Conservation (phyloP, 2,797 vertebrate species). For the Acanthurus leucopareius region DNA sequence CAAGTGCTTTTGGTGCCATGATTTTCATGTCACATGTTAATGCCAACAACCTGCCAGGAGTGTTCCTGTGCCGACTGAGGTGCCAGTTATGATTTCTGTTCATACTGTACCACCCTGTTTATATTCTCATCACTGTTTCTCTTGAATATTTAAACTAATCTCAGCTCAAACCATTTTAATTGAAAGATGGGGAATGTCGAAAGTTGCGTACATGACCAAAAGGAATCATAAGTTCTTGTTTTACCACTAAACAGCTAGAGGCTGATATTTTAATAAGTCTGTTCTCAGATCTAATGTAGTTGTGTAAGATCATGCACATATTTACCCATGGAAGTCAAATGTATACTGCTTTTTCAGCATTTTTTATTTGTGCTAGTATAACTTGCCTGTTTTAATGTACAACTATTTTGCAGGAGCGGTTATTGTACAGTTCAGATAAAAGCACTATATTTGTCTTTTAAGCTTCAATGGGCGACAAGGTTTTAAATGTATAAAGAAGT, state of each 20-base stretch:
- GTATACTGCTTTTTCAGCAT: conserved; percentile 75
- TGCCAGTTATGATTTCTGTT: conserved; percentile 42
- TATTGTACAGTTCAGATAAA: conserved; percentile 86
- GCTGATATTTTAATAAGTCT: conserved; percentile 35
- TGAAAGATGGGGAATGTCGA: conserved; percentile 40
- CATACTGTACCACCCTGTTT: conserved; percentile 9
- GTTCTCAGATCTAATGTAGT: conserved; percentile 65
- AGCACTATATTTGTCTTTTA: conserved; percentile 88
- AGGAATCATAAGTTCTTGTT: conserved; percentile 46
- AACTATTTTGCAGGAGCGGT: conserved; percentile 75
- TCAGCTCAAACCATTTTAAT: conserved; percentile 54
- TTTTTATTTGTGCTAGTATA: conserved; percentile 82
- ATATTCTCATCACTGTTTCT: conserved; percentile 2
- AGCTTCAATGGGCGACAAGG: conserved; percentile 80
- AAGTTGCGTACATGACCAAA: conserved; percentile 67
- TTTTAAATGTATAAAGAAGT: conserved; percentile 91
- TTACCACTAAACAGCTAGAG: conserved; percentile 76
- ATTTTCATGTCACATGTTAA: conserved; percentile 22
- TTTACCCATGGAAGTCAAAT: conserved; percentile 71
- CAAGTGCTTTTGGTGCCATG: conserved; percentile 12
- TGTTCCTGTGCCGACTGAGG: conserved; percentile 9
- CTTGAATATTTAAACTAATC: conserved; percentile 36
- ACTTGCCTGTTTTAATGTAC: conserved; percentile 77
- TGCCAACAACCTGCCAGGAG: conserved; percentile 29
- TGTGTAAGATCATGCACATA: conserved; percentile 64